Base-by-base conservation (phyloP, 2,113 vertebrate species). In the Chaetodon auriga region DNA sequence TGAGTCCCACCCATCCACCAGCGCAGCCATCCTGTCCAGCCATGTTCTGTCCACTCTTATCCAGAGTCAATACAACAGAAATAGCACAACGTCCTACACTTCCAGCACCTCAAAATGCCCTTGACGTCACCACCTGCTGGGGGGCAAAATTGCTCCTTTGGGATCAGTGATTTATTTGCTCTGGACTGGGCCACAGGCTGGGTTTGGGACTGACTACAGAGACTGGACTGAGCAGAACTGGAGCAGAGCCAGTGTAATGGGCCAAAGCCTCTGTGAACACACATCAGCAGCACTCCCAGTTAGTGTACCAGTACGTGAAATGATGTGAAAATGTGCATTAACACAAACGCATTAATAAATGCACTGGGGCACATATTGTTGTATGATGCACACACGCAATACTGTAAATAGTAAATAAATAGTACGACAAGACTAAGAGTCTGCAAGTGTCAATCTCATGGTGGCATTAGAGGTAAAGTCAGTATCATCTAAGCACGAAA, bases 51-150 rank as follows among this genome's bases (percentile, higher is more conserved):
- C 83, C 30, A 12, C 38, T 85, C 71, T 82, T 63, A 78, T 63
- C 73, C 78, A 79, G 70, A 82, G 66, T 88, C 83, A 85, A 85
- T n/a, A 78, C 71, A 85, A 45, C 87, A 77, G 72, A 90, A 94
- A 92, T 86, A 93, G 85, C 68, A 62, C 83, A 65, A 80, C 83
- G 87, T 90, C 75, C 80, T 84, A 45, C 75, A 57, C 60, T 68
- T 88, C 74, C 73, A 84, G 68, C 77, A 49, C 46, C 76, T 85
- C 73, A 64, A 63, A 77, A 81, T 68, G 58, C 25, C 21, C 68
- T 57, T 84, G 75, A 92, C 69, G 55, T 89, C 87, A 90, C 45
- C 6, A n/a, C 25, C 43, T 41, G 68, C 49, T 68, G n/a, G 71
- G 63, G 76, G 69, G 51, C 57, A 69, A 49, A 83, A 69, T 18